Percentiles rank a stretch among this genome's conserved stretches.
These are phyloP conservation scores for Dryomyza anilis DNA, from an alignment of 2,888 invertebrate genomes.

Conservation along the genomic window DNA sequence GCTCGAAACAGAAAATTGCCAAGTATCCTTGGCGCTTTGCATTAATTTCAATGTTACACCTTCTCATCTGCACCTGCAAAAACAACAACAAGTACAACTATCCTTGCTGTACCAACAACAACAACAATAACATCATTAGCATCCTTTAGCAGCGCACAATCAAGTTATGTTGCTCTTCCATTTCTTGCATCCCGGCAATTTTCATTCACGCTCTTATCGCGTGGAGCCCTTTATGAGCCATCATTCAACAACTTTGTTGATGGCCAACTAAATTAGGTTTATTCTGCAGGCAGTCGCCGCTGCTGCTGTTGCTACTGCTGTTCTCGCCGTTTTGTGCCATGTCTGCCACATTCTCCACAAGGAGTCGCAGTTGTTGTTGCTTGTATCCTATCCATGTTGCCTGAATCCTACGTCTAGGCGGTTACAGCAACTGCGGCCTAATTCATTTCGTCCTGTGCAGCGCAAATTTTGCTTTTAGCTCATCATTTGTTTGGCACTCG, in stretches of 20 bases:
- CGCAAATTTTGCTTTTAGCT: too few species aligned
- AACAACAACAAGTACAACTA: neutral
- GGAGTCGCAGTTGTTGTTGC: too few species aligned
- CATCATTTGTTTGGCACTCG: too few species aligned
- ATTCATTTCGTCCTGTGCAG: too few species aligned
- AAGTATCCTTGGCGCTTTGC: neutral
- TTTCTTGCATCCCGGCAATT: neutral
- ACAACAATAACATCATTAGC: slow-evolving; percentile 18
- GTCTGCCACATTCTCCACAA: too few species aligned
- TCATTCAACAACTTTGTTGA: neutral
- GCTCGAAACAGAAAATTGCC: too few species aligned
- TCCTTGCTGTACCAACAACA: neutral
- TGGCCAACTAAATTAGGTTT: slow-evolving; percentile 6
- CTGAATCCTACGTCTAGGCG: too few species aligned
- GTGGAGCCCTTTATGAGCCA: neutral
- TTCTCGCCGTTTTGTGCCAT: too few species aligned
- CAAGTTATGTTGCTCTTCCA: neutral
- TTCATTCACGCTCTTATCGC: neutral
- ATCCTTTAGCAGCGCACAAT: neutral
- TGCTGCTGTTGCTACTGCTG: too few species aligned
- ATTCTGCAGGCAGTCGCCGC: slow-evolving; percentile 2
- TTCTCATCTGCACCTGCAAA: neutral
- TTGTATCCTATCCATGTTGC: too few species aligned
- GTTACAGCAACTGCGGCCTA: too few species aligned
- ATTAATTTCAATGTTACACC: neutral